phyloP scores from a whole-genome alignment of 2,888 invertebrate genomes.

The Bugula neritina region DNA sequence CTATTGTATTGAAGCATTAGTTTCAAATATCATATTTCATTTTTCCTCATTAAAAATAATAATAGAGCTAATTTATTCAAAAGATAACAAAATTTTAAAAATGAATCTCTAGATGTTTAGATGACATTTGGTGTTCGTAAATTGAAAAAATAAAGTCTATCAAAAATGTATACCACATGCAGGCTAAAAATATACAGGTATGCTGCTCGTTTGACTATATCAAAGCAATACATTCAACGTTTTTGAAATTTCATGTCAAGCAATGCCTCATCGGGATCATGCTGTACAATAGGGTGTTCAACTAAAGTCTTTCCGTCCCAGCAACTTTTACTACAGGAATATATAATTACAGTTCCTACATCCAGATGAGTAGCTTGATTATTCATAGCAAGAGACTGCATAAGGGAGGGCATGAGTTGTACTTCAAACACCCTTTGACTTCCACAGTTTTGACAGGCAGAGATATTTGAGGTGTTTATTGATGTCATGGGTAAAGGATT shows the following conservation, averaged over 20 bases:
- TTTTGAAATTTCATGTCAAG: slow-evolving; percentile 32
- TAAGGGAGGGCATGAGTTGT: slow-evolving; percentile 74
- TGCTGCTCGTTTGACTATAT: too few species aligned
- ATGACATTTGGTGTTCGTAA: too few species aligned
- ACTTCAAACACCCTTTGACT: slow-evolving; percentile 71
- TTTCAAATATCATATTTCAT: too few species aligned
- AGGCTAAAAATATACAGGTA: too few species aligned
- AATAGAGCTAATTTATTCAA: too few species aligned
- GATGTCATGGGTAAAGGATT: slow-evolving; percentile 50
- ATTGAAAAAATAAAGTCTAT: too few species aligned
- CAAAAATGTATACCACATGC: too few species aligned
- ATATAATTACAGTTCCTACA: slow-evolving; percentile 79
- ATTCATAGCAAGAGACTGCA: slow-evolving; percentile 63
- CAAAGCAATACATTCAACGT: too few species aligned
- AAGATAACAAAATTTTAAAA: too few species aligned
- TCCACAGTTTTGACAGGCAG: slow-evolving; percentile 50
- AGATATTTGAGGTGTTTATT: slow-evolving; percentile 62
- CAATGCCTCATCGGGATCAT: slow-evolving; percentile 57
- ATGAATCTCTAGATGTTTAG: too few species aligned
- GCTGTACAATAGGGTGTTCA: slow-evolving; percentile 59
- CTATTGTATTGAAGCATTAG: too few species aligned
- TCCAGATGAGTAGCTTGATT: slow-evolving; percentile 57
- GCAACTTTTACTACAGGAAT: slow-evolving; percentile 76
- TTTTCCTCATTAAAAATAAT: too few species aligned
- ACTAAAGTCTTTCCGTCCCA: slow-evolving; percentile 74